Conservation (phyloP, 2,797 vertebrate species). For the Acanthis flammea region DNA sequence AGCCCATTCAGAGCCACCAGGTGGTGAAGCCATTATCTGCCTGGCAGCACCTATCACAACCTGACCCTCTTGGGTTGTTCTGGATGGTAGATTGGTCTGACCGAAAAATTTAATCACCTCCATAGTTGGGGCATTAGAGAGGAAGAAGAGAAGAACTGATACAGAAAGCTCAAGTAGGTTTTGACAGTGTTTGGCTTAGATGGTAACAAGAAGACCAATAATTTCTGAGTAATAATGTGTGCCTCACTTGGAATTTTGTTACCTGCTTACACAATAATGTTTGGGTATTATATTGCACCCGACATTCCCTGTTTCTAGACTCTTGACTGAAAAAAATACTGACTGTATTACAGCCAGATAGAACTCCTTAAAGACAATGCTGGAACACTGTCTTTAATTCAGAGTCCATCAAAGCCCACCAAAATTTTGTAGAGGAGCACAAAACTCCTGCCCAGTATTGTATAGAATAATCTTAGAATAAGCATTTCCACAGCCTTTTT, state of each 20-base stretch:
- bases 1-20: neutral
- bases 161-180: neutral
- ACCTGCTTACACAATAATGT: neutral
- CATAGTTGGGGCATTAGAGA: neutral
- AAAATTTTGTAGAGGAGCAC: neutral
- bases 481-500: neutral
- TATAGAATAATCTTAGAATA: neutral
- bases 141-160: neutral
- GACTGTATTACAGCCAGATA: neutral
- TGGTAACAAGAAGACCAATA: neutral
- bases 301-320: neutral
- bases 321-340: neutral
- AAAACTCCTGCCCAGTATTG: neutral
- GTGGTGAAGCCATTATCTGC: neutral
- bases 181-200: neutral
- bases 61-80: neutral
- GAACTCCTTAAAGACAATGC: neutral
- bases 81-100: neutral
- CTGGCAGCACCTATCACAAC: neutral
- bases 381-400: neutral
- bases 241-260: neutral
- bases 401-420: neutral
- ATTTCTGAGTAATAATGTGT: neutral
- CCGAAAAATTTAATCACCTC: neutral
- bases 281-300: accelerated